Conservation (phyloP, 2,113 vertebrate species). For the Pituophis catenifer region DNA sequence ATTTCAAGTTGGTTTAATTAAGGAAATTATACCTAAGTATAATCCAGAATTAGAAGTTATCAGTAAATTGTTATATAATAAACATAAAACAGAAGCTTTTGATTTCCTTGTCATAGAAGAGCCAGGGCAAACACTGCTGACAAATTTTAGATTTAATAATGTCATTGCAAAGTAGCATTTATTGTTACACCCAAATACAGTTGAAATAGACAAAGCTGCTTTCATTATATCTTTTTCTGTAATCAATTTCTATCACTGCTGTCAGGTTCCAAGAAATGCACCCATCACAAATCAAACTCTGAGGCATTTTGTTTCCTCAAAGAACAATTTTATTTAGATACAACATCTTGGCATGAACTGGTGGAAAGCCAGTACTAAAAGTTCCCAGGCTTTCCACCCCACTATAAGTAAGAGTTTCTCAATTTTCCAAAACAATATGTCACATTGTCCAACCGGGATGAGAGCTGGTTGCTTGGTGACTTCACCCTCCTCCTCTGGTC, state of each 20-base stretch:
- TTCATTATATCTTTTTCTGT: background rate
- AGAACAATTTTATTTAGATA: too few species aligned
- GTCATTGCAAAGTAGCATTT: background rate
- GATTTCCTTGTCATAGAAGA: background rate
- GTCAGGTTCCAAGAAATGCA: too few species aligned
- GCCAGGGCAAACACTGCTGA: background rate
- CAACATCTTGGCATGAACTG: too few species aligned
- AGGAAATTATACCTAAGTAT: background rate
- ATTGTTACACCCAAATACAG: background rate
- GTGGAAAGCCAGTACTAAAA: too few species aligned
- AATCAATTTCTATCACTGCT: background rate
- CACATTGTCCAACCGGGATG: too few species aligned
- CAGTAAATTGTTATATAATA: background rate
- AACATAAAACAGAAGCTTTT: background rate
- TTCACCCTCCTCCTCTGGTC: too few species aligned
- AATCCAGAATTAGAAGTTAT: background rate
- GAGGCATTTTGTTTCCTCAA: too few species aligned
- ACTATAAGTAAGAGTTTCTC: too few species aligned
- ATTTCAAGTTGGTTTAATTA: background rate
- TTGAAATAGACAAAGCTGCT: background rate
- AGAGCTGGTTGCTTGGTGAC: too few species aligned
- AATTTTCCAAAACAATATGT: too few species aligned
- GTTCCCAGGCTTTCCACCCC: too few species aligned
- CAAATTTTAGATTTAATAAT: background rate
- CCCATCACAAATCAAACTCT: too few species aligned